Percentiles rank a stretch among this genome's conserved stretches.
phyloP scores from a whole-genome alignment of 2,797 vertebrate genomes.

The Gallinago stenura region DNA sequence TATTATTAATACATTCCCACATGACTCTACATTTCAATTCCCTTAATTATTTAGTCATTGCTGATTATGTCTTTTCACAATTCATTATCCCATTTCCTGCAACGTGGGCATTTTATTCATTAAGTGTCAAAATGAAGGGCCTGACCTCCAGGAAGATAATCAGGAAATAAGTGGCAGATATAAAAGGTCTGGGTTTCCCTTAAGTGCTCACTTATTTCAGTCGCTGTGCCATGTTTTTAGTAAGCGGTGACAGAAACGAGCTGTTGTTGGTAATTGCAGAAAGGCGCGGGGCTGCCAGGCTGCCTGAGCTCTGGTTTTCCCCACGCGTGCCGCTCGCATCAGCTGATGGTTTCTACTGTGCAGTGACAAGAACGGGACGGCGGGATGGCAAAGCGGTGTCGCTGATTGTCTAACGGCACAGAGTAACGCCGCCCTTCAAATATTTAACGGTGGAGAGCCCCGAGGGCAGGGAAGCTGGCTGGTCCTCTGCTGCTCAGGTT shows the following conservation, averaged over 20 bases:
- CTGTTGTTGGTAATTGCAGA: slow-evolving; percentile 27
- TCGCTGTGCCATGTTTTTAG: slow-evolving; percentile 51
- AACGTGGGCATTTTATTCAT: slow-evolving; percentile 82
- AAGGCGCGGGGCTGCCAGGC: neutral
- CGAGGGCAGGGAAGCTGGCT: rapidly evolving
- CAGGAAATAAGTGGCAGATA: slow-evolving; percentile 77
- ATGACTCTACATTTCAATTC: slow-evolving; percentile 84
- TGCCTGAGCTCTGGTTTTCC: neutral
- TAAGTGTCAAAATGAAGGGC: slow-evolving; percentile 82
- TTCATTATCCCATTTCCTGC: slow-evolving; percentile 83
- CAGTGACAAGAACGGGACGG: rapidly evolving
- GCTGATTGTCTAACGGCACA: rapidly evolving
- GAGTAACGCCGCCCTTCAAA: rapidly evolving
- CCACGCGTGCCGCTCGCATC: rapidly evolving
- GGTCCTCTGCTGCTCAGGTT: rapidly evolving
- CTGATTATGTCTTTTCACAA: slow-evolving; percentile 86
- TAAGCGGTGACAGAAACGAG: neutral
- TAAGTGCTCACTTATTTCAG: slow-evolving; percentile 71
- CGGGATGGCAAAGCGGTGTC: rapidly evolving
- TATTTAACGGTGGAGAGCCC: rapidly evolving
- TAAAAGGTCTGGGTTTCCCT: slow-evolving; percentile 73
- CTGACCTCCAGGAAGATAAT: slow-evolving; percentile 79
- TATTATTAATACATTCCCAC: slow-evolving; percentile 84
- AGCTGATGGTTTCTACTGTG: neutral
- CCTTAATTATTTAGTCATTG: slow-evolving; percentile 85